phyloP scores from a whole-genome alignment of 2,888 invertebrate species.

The Metacarcinus magister region DNA sequence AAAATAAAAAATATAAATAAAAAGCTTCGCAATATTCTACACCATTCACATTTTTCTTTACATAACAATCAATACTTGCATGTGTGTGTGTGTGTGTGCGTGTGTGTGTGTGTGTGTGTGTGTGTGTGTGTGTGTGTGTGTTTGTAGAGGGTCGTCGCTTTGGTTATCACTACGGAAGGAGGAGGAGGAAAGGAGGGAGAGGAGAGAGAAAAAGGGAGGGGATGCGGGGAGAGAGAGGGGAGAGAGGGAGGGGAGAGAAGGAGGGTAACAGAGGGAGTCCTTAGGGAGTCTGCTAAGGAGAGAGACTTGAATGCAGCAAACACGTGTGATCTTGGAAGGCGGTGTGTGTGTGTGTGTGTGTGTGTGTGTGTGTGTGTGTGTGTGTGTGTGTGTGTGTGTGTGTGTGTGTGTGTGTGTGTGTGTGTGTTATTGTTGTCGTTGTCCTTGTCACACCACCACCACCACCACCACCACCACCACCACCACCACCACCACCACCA shows the following conservation, averaged over 20 bases:
- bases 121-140: background rate
- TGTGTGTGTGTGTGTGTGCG: background rate
- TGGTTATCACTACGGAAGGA: too few species aligned
- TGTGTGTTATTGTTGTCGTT: too few species aligned
- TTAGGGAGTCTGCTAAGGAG: background rate
- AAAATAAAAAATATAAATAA: background rate
- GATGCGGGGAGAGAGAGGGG: background rate
- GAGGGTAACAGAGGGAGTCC: background rate
- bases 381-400: constrained; percentile 59
- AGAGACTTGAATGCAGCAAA: constrained; percentile 26
- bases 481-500: too few species aligned
- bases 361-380: constrained; percentile 63
- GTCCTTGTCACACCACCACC: too few species aligned
- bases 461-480: too few species aligned
- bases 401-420: constrained; percentile 51
- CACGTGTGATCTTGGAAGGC: background rate
- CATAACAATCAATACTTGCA: background rate
- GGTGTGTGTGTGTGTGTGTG: constrained; percentile 11
- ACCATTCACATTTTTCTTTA: too few species aligned
- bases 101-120: background rate
- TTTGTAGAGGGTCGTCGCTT: background rate
- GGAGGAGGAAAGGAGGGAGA: background rate
- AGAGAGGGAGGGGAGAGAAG: background rate
- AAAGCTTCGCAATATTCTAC: too few species aligned
- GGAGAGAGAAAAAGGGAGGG: background rate